Base-by-base conservation (phyloP, 2,888 invertebrate species). In the Heteromyza rotundicornis region DNA sequence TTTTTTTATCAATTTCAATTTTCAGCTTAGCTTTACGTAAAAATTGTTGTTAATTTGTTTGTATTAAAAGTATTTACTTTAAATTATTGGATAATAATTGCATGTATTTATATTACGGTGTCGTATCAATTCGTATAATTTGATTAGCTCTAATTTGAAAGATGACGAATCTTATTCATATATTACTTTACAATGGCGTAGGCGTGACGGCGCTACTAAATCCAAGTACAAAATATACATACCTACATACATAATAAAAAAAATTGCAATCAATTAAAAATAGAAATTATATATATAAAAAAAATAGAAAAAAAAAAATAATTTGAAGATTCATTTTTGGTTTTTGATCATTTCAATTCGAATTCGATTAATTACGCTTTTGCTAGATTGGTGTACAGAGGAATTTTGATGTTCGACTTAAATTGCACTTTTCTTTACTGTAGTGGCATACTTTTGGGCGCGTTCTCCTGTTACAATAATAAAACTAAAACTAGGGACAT, bases 51-150 rank as follows among this genome's bases (percentile, higher is more conserved):
- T n/a, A 51, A 35, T 24, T 62, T 40, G 36, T 53, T 50, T 55
- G 70, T 67, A 64, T 70, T 71, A 70, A 75, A 67, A 78, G 72
- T 77, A 71, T 71, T 70, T 60, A 17, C 35, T 69, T 70, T 73
- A 69, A 78, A 74, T 76, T 78, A 76, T 78, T 77, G 74, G 69
- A 78, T 78, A 77, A 77, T 77, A 76, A 77, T 78, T 76, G 78
- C 77, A 75, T 71, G 69, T 62, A 55, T 62, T 64, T 65, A 19
- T 47, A 19, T 47, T 47, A 20, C 47, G 5, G 47, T 20, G 47
- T 20, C 7, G 47, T 20, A 19, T 47, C 47, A 47, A 47, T 47
- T 47, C 47, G 47, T 47, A 47, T 47, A 47, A 19, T 47, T 47
- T 19, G 47, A 47, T 47, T 47, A 47, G 47, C 7, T 8, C 47